phyloP scores from a whole-genome alignment of 2,888 invertebrate genomes.

The Plusia festucae region DNA sequence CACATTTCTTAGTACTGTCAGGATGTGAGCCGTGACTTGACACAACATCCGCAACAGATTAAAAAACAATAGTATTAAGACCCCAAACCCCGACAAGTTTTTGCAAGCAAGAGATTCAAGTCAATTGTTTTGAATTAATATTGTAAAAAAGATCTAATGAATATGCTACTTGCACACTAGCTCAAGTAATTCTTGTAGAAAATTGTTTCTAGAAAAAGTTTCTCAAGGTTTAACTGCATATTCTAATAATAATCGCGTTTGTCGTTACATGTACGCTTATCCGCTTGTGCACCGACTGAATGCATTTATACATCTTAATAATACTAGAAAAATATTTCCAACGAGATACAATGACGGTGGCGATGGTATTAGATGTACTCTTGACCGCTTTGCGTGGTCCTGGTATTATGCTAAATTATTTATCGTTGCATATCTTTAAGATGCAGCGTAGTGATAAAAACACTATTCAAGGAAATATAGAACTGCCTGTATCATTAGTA shows the following conservation, averaged over 20 bases:
- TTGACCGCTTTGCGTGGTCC: slow-evolving; percentile 30
- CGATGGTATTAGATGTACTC: slow-evolving; percentile 15
- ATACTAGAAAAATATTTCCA: slow-evolving; percentile 36
- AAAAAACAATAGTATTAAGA: slow-evolving; percentile 16
- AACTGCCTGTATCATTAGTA: slow-evolving; percentile 17
- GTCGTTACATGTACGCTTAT: slow-evolving; percentile 27
- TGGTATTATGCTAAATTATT: slow-evolving; percentile 21
- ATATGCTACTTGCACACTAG: slow-evolving; percentile 40
- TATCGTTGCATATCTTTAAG: slow-evolving; percentile 31
- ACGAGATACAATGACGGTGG: slow-evolving; percentile 13
- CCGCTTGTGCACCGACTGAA: slow-evolving; percentile 20
- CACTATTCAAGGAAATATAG: slow-evolving; percentile 29
- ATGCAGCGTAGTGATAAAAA: slow-evolving; percentile 34
- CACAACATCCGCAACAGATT: slow-evolving; percentile 23
- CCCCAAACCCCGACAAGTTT: slow-evolving; percentile 28
- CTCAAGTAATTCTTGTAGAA: slow-evolving; percentile 47
- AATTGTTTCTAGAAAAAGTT: slow-evolving; percentile 62
- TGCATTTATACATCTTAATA: slow-evolving; percentile 43
- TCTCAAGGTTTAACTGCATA: slow-evolving; percentile 54
- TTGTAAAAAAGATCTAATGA: slow-evolving; percentile 10
- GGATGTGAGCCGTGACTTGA: slow-evolving; percentile 21
- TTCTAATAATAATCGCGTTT: slow-evolving; percentile 43
- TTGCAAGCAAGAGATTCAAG: slow-evolving; percentile 52
- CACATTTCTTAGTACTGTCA: slow-evolving; percentile 20
- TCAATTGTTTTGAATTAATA: slow-evolving; percentile 60